Conservation (phyloP, 2,113 vertebrate genomes). For the Lichenostomus cassidix region DNA sequence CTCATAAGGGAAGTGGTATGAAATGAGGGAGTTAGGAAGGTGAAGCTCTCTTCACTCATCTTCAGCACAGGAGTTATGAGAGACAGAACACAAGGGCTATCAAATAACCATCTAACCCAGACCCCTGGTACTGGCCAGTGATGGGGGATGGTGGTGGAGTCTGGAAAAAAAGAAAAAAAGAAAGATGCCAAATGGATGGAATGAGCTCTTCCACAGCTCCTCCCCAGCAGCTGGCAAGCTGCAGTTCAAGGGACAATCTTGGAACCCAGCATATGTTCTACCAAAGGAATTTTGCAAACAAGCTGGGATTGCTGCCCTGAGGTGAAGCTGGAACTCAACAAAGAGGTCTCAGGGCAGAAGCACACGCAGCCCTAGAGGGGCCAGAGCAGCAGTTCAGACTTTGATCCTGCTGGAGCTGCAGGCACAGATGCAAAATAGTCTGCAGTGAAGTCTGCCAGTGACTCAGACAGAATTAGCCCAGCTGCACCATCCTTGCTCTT, state of each 20-base stretch:
- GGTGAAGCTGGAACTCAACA: background rate
- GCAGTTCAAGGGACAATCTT: background rate
- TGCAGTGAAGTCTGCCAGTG: background rate
- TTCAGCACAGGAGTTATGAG: background rate
- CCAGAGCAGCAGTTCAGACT: background rate
- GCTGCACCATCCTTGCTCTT: background rate
- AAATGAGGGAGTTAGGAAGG: background rate
- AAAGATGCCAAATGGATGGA: background rate
- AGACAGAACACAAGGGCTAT: background rate
- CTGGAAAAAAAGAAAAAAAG: background rate
- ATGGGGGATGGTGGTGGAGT: background rate
- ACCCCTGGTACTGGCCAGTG: background rate
- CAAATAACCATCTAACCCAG: background rate
- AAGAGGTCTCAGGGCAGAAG: background rate
- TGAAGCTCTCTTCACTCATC: background rate
- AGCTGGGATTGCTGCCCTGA: background rate
- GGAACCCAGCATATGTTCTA: background rate
- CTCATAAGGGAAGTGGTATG: background rate
- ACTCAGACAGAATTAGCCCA: background rate
- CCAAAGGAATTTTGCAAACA: background rate
- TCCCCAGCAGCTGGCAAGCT: background rate
- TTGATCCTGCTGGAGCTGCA: background rate
- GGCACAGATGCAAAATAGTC: background rate
- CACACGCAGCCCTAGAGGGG: background rate
- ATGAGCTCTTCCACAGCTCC: background rate